Evolutionary conservation across 2,888 invertebrate genomes (phyloP).

Genomic region (Tubulanus polymorphus): DNA sequence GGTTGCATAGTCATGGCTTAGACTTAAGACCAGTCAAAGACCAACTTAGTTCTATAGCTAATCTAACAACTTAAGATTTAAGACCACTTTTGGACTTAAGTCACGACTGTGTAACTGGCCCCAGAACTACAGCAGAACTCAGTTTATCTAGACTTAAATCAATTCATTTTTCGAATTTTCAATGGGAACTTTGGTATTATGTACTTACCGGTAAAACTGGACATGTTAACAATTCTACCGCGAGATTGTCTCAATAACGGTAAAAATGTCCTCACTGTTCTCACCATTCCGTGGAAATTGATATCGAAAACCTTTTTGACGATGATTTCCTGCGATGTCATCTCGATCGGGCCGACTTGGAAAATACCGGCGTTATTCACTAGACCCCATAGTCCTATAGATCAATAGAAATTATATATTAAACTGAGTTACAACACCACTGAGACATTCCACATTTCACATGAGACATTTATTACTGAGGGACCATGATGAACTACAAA

Average conservation of each 20-base stretch:
- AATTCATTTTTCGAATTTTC: too few species aligned
- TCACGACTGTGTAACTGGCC: too few species aligned
- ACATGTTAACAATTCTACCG: constrained; percentile 45
- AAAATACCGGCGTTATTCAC: constrained; percentile 51
- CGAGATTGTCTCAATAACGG: constrained; percentile 41
- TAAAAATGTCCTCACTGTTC: constrained; percentile 38
- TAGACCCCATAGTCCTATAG: constrained; percentile 47
- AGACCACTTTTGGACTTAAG: too few species aligned
- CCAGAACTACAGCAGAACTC: too few species aligned
- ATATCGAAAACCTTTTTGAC: constrained; percentile 37
- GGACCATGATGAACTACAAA: too few species aligned
- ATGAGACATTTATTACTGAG: too few species aligned
- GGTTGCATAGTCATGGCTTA: too few species aligned
- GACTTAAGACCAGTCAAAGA: too few species aligned
- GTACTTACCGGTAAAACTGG: constrained; percentile 42
- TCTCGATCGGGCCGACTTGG: constrained; percentile 42
- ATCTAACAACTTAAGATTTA: too few species aligned
- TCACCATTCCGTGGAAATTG: constrained; percentile 43
- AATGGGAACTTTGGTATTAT: too few species aligned
- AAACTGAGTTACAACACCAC: neutral
- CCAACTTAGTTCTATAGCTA: too few species aligned
- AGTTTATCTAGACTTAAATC: too few species aligned
- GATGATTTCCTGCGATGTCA: constrained; percentile 38
- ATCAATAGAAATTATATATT: neutral
- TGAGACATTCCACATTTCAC: neutral